phyloP scores from a whole-genome alignment of 2,888 invertebrate species.

The Machimus atricapillus region DNA sequence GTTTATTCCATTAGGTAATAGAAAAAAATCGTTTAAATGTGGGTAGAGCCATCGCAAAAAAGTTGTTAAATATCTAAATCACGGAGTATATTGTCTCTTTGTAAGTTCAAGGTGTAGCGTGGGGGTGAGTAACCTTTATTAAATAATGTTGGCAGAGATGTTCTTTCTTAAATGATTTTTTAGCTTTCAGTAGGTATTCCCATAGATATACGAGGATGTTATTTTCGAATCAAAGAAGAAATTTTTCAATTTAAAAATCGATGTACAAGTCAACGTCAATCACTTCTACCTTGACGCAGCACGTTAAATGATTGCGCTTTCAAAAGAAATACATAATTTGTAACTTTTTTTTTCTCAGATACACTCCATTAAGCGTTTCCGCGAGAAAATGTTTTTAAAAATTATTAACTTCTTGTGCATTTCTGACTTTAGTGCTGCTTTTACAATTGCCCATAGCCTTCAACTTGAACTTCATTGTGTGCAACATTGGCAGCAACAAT shows the following conservation, averaged over 20 bases:
- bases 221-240: not conserved
- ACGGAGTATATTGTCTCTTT: not conserved
- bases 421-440: not conserved
- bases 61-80: not conserved
- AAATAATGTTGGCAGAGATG: not conserved
- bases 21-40: not conserved
- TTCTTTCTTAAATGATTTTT: not conserved
- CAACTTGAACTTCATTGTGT: not conserved
- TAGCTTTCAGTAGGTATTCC: not conserved
- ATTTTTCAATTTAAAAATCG: not conserved
- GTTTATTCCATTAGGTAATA: not conserved
- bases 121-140: not conserved
- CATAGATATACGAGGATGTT: not conserved
- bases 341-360: not conserved
- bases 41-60: not conserved
- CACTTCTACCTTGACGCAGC: not conserved
- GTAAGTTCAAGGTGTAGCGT: not conserved
- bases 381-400: not conserved
- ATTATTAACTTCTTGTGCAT: not conserved
- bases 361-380: not conserved
- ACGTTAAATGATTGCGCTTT: not conserved
- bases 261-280: not conserved
- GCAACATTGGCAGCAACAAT: not conserved
- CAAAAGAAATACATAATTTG: not conserved
- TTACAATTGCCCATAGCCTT: not conserved